A percentile compares a stretch with the other conserved stretches of the same genome.
Evolutionary conservation across 2,797 vertebrate genomes (phyloP).

Genomic region (Myotis vivesi): DNA sequence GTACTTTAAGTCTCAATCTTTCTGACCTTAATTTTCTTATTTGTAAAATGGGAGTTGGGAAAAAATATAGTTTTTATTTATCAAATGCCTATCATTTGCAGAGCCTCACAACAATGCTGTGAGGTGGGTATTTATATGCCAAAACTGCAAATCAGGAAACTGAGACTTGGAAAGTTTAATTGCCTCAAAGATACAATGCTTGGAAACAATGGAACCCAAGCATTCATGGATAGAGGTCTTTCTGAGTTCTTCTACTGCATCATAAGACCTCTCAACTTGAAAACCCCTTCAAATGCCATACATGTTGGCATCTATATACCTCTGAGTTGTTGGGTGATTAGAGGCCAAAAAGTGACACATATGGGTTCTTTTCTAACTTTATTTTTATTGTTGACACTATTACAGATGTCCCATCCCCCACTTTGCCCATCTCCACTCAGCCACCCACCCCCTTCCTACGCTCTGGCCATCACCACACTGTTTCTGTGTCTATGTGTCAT

Average conservation of each 20-base stretch:
- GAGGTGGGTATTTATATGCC: not conserved
- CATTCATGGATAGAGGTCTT: not conserved
- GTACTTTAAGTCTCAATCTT: not conserved
- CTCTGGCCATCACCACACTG: not conserved
- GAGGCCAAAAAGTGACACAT: not conserved
- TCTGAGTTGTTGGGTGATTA: not conserved
- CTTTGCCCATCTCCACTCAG: not conserved
- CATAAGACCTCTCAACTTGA: not conserved
- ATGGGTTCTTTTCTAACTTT: not conserved
- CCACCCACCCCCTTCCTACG: not conserved
- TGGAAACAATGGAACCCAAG: not conserved
- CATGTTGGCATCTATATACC: not conserved
- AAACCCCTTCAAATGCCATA: not conserved
- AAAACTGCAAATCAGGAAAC: not conserved
- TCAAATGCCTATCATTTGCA: not conserved
- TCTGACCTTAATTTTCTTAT: conserved; percentile 1
- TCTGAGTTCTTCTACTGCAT: not conserved
- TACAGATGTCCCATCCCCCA: not conserved
- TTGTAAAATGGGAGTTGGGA: not conserved
- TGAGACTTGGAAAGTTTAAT: not conserved
- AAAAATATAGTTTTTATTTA: not conserved
- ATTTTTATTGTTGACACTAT: not conserved
- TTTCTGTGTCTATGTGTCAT: not conserved
- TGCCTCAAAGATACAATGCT: not conserved
- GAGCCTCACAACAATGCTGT: not conserved